Evolutionary conservation across 2,797 vertebrate genomes (phyloP), one percentile per base, ranked within the genome.

Genomic region (Acrocephalus scirpaceus): DNA sequence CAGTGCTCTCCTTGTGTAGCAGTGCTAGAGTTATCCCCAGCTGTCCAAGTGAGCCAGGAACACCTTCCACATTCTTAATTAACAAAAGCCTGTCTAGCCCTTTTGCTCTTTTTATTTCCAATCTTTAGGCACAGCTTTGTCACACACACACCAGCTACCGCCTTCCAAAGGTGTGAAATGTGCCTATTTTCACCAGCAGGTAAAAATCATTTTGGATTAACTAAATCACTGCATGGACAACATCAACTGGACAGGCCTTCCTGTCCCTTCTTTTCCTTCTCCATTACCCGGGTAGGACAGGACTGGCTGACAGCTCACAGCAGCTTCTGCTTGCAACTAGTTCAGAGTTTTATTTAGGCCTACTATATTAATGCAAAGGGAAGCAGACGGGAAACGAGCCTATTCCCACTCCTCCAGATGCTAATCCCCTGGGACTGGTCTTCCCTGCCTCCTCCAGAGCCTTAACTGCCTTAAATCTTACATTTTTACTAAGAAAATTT

Each of bases 291-390:
- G 3, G 17, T 20, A 84, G 51, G 44, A 42, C 11, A 72, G 30
- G 51, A 70, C 73, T 29, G 62, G 65, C 70, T 94, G 58, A 74
- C 34, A 84, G 80, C 48, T 90, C 66, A 38, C 70, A 82, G 91
- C 50, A 87, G 87, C 44, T 88, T 91, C 79, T 91, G 32, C 69
- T 72, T 72, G 61, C 69, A 91, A 54, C 47, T 92, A 40, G 26
- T 91, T 88, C 50, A 40, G 61, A 64, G 54, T 71, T 86, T 87
- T 82, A 74, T 70, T 87, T 83, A 81, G 93, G 86, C 78, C 81
- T 91, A n/a, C 56, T 54, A 1, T 51, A 57, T 26, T 88, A 60
- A 26, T 75, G 69, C n/a, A 71, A 82, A 75, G 76, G 23, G 74
- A 88, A 88, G 27, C 42, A 69, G 51, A 29, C 18, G 60, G 51